Percentiles rank a stretch among this genome's conserved stretches.
These are phyloP conservation scores for Drosophila erecta DNA, from an alignment of 1,140 invertebrate species.

Conservation along the genomic window DNA sequence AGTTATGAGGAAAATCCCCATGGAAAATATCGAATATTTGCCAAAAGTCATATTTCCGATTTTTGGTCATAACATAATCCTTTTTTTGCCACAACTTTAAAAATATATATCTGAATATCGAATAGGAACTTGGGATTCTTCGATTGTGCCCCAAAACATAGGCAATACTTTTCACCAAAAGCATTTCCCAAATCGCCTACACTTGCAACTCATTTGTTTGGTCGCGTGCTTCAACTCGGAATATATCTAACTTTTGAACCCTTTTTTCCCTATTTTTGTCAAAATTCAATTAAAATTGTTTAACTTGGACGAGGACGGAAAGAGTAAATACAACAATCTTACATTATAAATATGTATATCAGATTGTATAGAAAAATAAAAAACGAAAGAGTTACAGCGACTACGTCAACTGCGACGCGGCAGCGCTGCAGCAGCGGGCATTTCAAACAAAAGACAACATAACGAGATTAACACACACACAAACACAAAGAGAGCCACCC, in stretches of 20 bases:
- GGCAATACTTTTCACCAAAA: conserved; percentile 41
- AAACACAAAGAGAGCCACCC: conserved; percentile 17
- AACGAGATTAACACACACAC: conserved; percentile 74
- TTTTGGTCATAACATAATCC: too few species aligned
- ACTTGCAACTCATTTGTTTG: conserved; percentile 7
- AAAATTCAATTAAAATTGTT: conserved; percentile 82
- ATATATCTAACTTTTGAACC: background rate
- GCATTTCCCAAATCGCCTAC: too few species aligned
- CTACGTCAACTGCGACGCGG: conserved; percentile 37
- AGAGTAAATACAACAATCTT: conserved; percentile 44
- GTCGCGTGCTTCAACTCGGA: background rate
- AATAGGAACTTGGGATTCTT: too few species aligned
- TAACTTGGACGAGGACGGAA: conserved; percentile 49
- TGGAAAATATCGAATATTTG: too few species aligned
- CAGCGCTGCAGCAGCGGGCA: conserved; percentile 60
- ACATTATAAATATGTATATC: conserved; percentile 61
- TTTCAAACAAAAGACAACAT: conserved; percentile 80
- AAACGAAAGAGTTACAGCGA: conserved; percentile 64
- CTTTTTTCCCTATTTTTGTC: conserved; percentile 58
- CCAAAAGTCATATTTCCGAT: too few species aligned
- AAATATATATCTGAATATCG: too few species aligned
- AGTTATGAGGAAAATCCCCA: too few species aligned
- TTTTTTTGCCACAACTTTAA: too few species aligned
- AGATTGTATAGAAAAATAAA: conserved; percentile 45
- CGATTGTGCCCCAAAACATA: conserved; percentile 24